Base-by-base conservation (phyloP, 2,888 invertebrate species). In the Zaprionus obscuricornis region DNA sequence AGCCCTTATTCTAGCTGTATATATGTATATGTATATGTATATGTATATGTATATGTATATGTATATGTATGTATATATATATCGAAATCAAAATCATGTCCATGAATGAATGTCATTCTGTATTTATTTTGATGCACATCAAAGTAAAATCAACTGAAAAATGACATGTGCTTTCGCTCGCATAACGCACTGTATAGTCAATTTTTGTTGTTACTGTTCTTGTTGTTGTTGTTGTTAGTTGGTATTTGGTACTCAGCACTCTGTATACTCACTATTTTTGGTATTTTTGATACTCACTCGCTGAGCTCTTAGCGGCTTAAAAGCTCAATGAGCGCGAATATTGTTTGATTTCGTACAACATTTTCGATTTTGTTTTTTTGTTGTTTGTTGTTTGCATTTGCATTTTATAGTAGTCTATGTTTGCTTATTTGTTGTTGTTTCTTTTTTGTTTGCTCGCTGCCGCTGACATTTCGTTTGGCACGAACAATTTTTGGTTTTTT, bases 301-400 rank as follows among this genome's bases (percentile, higher is more conserved):
- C 5, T 34, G 13, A 39, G 29, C 42, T 31, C 24, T 66, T 66
- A 62, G 74, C 73, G 70, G 82, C 82, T 78, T 78, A 78, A 78
- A 64, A 62, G 78, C 78, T 82, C 82, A 78, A 67, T 70, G 62
- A 66, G 65, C 66, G 57, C 66, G 57, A 66, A 74, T 66, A 69
- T 72, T 72, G 66, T 81, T 81, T 72, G 74, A 81, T 69, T 81
- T 74, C 68, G 56, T 54, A 52, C 31, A 57, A 50, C 46, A 60
- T 69, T 66, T 63, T 54, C 34, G 22, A 3, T 6, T 6, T 8
- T 3, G 5, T 8, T 37, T 50, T 39, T 52, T 31, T 43, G 51
- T 50, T 40, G 43, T 55, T 60, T n/a, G n/a, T n/a, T n/a, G n/a
- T n/a, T n/a, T n/a, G n/a, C n/a, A n/a, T 24, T 33, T 39, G 27